These are phyloP conservation scores for Tauraco erythrolophus DNA, from an alignment of 2,113 vertebrate species.

Conservation along the genomic window DNA sequence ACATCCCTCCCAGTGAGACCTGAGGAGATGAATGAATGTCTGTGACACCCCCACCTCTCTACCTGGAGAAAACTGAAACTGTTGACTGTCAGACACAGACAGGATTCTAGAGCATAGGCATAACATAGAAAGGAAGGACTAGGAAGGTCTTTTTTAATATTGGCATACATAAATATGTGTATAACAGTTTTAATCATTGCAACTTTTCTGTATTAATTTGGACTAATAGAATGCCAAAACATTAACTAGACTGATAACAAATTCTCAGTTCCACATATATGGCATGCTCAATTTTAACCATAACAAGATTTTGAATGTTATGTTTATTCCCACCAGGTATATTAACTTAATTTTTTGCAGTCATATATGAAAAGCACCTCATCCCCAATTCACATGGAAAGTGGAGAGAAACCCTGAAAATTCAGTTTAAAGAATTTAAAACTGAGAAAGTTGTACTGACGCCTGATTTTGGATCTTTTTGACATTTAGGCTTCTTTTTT, in stretches of 20 bases:
- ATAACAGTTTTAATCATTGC: neutral
- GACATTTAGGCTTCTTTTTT: neutral
- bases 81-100: accelerated
- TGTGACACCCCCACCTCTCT: neutral
- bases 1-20: neutral
- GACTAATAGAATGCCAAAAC: neutral
- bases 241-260: neutral
- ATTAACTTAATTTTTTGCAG: neutral
- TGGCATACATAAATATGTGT: neutral
- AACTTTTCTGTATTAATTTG: neutral
- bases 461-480: neutral
- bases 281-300: neutral
- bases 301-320: neutral
- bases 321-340: neutral
- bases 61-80: neutral
- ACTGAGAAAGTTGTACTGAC: neutral
- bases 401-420: neutral
- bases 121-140: neutral
- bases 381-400: neutral
- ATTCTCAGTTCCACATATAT: neutral
- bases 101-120: accelerated
- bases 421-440: neutral
- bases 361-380: neutral
- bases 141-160: neutral
- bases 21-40: accelerated